Conservation (phyloP, 2,113 vertebrate species). For the Cygnus buccinator region DNA sequence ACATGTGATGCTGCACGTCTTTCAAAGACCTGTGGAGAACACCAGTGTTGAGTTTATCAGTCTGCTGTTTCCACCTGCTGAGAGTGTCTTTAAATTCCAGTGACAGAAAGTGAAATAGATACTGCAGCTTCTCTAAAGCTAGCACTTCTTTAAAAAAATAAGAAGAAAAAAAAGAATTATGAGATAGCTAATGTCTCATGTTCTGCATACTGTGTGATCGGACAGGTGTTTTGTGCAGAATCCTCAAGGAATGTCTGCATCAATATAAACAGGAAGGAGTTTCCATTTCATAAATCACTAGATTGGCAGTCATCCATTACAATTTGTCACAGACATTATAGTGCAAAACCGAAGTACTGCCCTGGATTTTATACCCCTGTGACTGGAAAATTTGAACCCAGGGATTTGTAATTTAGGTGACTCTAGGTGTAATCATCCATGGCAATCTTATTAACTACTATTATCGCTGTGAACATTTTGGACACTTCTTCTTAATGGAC, state of each 20-base stretch:
- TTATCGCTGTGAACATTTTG: neutral
- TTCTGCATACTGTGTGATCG: neutral
- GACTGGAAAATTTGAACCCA: slow-evolving; percentile 4
- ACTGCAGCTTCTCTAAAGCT: neutral
- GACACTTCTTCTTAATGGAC: neutral
- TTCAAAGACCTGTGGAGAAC: neutral
- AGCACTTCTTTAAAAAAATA: neutral
- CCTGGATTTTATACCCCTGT: neutral
- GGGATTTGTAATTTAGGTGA: neutral
- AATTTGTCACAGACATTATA: neutral
- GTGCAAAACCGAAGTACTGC: neutral
- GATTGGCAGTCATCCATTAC: slow-evolving; percentile 21
- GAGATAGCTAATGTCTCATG: neutral
- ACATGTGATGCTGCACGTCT: accelerated
- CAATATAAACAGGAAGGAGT: slow-evolving; percentile 10
- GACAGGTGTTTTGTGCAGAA: slow-evolving; percentile 26
- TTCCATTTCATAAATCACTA: slow-evolving; percentile 46
- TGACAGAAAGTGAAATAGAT: neutral
- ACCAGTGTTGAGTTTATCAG: neutral
- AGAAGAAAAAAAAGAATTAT: neutral
- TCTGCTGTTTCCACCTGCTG: neutral
- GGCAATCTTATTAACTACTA: neutral
- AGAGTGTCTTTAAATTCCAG: neutral
- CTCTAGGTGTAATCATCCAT: neutral
- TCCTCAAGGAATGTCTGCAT: neutral